Base-by-base conservation (phyloP, 1,140 invertebrate genomes). In the Drosophila parabipectinata region DNA sequence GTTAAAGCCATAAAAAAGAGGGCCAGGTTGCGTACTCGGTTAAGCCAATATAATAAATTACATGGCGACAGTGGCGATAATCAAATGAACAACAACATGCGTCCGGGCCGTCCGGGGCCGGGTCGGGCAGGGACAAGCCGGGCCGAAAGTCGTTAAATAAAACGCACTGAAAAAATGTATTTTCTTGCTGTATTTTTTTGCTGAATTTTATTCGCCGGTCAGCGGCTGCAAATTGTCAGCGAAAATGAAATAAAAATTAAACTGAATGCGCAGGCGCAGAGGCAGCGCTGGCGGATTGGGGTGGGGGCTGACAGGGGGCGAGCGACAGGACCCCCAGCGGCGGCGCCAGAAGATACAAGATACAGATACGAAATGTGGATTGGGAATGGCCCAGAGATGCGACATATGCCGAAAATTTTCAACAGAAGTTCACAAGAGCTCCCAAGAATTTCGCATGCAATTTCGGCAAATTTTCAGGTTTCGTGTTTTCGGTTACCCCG, bases 21-120 rank as follows among this genome's bases (percentile, higher is more conserved):
- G 54, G 54, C 48, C 60, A 66, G 61, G 54, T 58, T 66, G 50
- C 26, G 12, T 37, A 81, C 79, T 72, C 41, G 66, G 66, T 68
- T 56, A 87, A 87, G 82, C 77, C 82, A 88, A 87, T 87, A 87
- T 87, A 87, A 87, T 87, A 87, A 87, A 87, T 87, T 87, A 87
- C 83, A 88, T 73, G 81, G 73, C 78, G 81, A 85, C 81, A 87
- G 82, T 87, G 82, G 82, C 79, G 82, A 87, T 87, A 87, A 87
- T 87, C 82, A 87, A 87, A 87, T 87, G 82, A 87, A 83, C 81
- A 72, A 85, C 80, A 85, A 80, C 80, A 83, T 84, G 80, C 80
- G 79, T 72, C 30, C 44, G 53, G 41, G 5, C 26, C 26, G 26
- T 21, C 21, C 21, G 21, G 3, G 21, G 21, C 21, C 21, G 21